Evolutionary conservation across 2,113 vertebrate species (phyloP), one percentile per base, ranked within the genome.

Genomic region (Siniperca knerii): DNA sequence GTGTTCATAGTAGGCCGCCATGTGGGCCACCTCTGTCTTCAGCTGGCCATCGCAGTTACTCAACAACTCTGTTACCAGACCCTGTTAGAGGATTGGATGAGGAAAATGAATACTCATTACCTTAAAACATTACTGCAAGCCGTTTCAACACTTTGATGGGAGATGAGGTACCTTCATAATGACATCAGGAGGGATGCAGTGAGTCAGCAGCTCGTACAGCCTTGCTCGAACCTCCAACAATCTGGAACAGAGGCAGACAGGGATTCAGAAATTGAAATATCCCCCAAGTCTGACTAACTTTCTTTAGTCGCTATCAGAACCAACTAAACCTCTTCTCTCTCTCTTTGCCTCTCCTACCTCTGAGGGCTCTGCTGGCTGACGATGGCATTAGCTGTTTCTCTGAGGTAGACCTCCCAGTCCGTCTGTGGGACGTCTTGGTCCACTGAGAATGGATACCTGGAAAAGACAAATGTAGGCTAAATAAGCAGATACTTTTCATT

Each of bases 341-440:
- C 18, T 20, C 21, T 69, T 11, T 44, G 33, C 23, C 29, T 60
- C 61, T 46, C 55, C 62, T 92, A 99, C 98, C 97, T 98, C 89
- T 99, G 98, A 6, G 98, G 98, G 18, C 95, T 97, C 90, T 99
- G 98, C 93, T 98, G 97, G 92, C 97, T 97, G 60, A 99, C 97
- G 50, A 99, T 96, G 80, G 96, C 97, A 84, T 98, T 98, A 33
- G 98, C 98, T 0, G 98, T 99, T 92, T 99, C 98, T 88, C 97
- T 95, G 83, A 99, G 94, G 90, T 99, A 99, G n/a, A 98, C 93
- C 90, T 99, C 98, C 98, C 98, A 99, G 89, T 99, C 98, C 5
- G 98, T 96, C 90, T 97, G 97, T 7, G 98, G 97, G 65, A 99
- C 95, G 0, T 99, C 97, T 84, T 99, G 98, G 93, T 99, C 98